These are phyloP conservation scores for Carlito syrichta DNA, from an alignment of 2,113 vertebrate species.

Conservation along the genomic window DNA sequence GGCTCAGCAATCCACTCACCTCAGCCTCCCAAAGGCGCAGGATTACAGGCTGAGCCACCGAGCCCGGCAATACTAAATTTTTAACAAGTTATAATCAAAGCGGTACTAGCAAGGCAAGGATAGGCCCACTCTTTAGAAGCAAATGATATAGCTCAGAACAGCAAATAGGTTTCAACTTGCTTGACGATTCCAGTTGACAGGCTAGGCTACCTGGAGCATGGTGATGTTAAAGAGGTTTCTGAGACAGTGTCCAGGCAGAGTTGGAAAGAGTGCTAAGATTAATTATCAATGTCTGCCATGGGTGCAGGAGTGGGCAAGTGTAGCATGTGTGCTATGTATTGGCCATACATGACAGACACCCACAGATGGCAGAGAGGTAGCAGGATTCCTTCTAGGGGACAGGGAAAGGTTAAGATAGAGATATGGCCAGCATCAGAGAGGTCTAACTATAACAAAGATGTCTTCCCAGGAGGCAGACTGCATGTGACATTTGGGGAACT, in stretches of 20 bases:
- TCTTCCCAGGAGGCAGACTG: not conserved
- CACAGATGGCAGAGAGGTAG: not conserved
- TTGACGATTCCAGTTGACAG: not conserved
- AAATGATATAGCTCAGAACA: not conserved
- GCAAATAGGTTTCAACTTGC: not conserved
- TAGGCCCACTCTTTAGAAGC: not conserved
- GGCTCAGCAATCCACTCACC: too few species aligned
- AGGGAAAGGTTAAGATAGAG: not conserved
- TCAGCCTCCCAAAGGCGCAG: too few species aligned
- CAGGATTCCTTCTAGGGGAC: not conserved
- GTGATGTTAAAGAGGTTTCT: not conserved
- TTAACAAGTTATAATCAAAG: not conserved
- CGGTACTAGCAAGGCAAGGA: not conserved
- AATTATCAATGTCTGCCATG: not conserved
- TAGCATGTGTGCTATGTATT: rapidly evolving
- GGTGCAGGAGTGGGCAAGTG: not conserved
- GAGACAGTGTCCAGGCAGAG: not conserved
- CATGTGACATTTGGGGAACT: too few species aligned
- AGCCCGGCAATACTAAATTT: too few species aligned
- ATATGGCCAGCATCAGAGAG: not conserved
- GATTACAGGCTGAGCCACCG: too few species aligned
- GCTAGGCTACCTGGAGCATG: not conserved
- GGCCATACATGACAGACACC: not conserved
- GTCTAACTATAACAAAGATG: not conserved
- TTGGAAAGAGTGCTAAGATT: not conserved